phyloP scores from a whole-genome alignment of 2,888 invertebrate genomes.

The Poecilobothrus nobilitatus region DNA sequence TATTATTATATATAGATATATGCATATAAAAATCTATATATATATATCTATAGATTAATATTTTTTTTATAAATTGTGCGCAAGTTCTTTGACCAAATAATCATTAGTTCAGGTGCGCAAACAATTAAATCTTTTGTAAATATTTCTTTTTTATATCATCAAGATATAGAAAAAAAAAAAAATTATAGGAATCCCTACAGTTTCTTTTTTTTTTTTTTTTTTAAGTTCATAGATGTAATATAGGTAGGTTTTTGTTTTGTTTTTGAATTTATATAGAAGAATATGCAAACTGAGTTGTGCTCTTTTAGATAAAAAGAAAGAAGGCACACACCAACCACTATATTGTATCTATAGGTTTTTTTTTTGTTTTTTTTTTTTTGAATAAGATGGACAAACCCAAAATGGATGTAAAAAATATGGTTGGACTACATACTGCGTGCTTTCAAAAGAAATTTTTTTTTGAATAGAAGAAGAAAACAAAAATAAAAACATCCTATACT shows the following conservation, averaged over 20 bases:
- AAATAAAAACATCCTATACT: not conserved
- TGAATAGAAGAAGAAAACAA: not conserved
- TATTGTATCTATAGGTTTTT: not conserved
- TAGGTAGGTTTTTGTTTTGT: too few relatives aligned
- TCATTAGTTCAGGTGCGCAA: slow-evolving; percentile 11
- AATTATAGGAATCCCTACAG: not conserved
- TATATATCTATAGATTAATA: not conserved
- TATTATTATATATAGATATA: not conserved
- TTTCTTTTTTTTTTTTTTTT: not conserved
- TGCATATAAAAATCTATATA: not conserved
- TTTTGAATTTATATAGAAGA: too few relatives aligned
- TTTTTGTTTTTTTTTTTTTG: not conserved
- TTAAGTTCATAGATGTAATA: too few relatives aligned
- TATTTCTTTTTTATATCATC: slow-evolving; percentile 7
- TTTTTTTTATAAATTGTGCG: not conserved
- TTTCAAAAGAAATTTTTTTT: not conserved
- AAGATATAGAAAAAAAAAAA: not conserved
- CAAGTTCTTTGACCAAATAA: slow-evolving; percentile 10
- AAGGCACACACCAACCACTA: not conserved
- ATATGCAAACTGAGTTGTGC: too few relatives aligned
- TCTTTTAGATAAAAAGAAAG: not conserved
- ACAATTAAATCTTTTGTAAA: slow-evolving; percentile 11
- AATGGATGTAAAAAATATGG: not conserved
- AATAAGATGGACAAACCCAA: not conserved
- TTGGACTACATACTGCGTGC: not conserved